phyloP scores from a whole-genome alignment of 2,113 vertebrate genomes.

The Tupaia tana region DNA sequence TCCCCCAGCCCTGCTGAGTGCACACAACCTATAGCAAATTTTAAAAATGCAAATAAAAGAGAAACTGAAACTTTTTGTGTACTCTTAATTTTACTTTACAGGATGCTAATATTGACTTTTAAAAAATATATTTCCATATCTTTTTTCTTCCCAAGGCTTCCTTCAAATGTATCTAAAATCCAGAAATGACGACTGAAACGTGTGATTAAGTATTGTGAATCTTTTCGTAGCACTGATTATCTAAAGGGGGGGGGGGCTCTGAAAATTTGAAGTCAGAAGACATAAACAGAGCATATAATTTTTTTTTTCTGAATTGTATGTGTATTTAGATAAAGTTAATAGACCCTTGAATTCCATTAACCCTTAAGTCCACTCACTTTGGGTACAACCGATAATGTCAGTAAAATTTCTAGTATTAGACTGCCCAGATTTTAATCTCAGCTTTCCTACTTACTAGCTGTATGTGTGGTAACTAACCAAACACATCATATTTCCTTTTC shows the following conservation, averaged over 20 bases:
- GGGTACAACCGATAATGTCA: neutral
- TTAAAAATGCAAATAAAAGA: no score
- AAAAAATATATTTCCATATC: neutral
- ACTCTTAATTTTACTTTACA: neutral
- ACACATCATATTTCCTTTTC: neutral
- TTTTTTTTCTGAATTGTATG: neutral
- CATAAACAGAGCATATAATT: neutral
- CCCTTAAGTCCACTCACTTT: neutral
- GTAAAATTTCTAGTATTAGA: neutral
- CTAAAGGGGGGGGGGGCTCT: accelerated
- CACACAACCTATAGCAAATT: no score
- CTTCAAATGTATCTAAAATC: neutral
- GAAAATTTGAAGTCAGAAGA: neutral
- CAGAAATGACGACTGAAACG: neutral
- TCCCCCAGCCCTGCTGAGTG: no score
- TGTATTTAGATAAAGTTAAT: neutral
- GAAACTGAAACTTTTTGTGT: neutral
- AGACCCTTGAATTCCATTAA: neutral
- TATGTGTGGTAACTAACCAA: neutral
- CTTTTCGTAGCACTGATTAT: neutral
- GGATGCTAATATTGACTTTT: neutral
- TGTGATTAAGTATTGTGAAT: neutral
- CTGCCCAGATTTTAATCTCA: neutral
- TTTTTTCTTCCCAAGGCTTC: neutral
- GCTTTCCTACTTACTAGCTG: neutral